Base-by-base conservation (phyloP, 2,797 vertebrate genomes). In the Zenarchopterus dispar region DNA sequence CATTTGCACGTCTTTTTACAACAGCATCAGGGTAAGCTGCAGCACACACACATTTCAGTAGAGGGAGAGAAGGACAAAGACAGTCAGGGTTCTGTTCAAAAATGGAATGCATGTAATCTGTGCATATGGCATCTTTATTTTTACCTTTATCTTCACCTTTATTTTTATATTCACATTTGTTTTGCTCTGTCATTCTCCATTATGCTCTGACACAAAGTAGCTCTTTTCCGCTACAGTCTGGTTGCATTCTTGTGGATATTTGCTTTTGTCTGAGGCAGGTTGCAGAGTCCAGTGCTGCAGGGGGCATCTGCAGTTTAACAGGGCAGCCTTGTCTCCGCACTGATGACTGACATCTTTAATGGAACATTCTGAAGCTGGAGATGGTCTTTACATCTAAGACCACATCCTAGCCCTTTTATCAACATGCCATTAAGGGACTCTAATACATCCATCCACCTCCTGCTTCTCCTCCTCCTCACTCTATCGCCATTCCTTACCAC, bases 1-100 rank as follows among this genome's bases (percentile, higher is more conserved):
- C 75, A 80, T 91, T 91, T 88, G 87, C 86, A 84, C 89, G 89
- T 92, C 89, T 89, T 83, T 90, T 93, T 88, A 88, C 84, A 64
- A 72, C 23, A 3, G 67, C 84, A 89, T 89, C 67, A 77, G 85
- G 79, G 77, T 86, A 85, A 82, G 67, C 75, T 62, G 67, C 73
- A 48, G 70, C 67, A 33, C 70, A 46, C 28, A 44, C 42, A 45
- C 44, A 21, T 18, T 79, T 78, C 1, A 63, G 45, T 19, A 18
- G 15, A 22, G 17, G 22, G 16, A 41, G 11, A 60, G 51, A 45
- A 17, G 72, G 55, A 33, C 5, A 24, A 41, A 68, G 16, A 61
- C 19, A 61, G 60, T 6, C 60, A 18, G 46, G 31, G 17, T 2
- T 36, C 11, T 55, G 60, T 26, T 6, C 6, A 64, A 60, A 78